Percentiles rank a stretch among this genome's conserved stretches.
Evolutionary conservation across 2,113 vertebrate genomes (phyloP).

Genomic region (Dinomys branickii): DNA sequence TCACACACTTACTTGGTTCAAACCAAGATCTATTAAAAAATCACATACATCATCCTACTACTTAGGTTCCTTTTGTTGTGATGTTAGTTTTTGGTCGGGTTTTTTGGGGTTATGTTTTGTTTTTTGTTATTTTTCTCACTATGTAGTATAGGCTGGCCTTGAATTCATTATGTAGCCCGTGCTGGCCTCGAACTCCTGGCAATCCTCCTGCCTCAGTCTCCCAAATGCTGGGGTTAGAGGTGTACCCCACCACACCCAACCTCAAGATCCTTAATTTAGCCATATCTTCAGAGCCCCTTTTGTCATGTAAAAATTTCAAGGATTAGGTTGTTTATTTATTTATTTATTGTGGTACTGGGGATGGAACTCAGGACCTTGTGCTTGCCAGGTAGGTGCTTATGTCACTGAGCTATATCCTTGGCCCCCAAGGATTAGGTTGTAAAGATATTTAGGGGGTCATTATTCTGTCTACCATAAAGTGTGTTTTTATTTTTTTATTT

Average conservation of each 20-base stretch:
- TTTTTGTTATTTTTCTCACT: neutral
- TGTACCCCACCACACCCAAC: neutral
- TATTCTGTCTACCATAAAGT: conserved; percentile 37
- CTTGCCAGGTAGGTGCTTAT: too few species aligned
- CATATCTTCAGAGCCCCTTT: neutral
- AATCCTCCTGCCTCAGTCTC: neutral
- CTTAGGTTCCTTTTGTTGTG: neutral
- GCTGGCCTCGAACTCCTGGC: neutral
- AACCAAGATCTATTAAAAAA: neutral
- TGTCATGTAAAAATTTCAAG: neutral
- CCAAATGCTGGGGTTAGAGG: neutral
- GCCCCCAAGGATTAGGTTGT: neutral
- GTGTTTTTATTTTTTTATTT: conserved; percentile 28
- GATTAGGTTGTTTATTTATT: neutral
- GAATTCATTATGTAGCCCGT: neutral
- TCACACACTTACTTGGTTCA: neutral
- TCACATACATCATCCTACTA: neutral
- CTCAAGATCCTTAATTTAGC: neutral
- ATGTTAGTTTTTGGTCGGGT: neutral
- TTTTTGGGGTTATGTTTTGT: too few species aligned
- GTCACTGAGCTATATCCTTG: too few species aligned
- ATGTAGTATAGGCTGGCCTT: neutral
- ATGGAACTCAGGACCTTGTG: too few species aligned
- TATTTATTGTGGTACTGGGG: too few species aligned
- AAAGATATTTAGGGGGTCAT: neutral